Evolutionary conservation across 2,797 vertebrate genomes (phyloP).

Genomic region (Discoglossus pictus): DNA sequence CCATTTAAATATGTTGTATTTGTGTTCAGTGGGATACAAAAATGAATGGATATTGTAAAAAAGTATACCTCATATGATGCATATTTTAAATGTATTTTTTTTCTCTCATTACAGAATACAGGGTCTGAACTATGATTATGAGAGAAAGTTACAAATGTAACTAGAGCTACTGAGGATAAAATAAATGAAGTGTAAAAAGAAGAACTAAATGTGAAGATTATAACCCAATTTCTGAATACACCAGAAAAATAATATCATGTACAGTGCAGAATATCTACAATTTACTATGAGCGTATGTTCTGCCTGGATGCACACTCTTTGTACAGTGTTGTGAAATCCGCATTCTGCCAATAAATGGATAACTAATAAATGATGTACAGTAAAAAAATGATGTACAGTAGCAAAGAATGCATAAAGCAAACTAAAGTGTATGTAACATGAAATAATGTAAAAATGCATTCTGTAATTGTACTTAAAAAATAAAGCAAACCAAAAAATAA

Average conservation of each 20-base stretch:
- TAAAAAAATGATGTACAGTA: neutral
- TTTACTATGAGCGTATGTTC: neutral
- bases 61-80: too few species aligned
- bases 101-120: constrained; percentile 28
- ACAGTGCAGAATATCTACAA: neutral
- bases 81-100: too few species aligned
- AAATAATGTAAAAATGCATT: neutral
- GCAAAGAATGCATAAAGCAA: neutral
- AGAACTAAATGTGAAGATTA: too few species aligned
- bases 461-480: constrained; percentile 14
- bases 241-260: too few species aligned
- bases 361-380: neutral
- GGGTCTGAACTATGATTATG: constrained; percentile 16
- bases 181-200: too few species aligned
- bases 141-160: constrained; percentile 28
- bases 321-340: constrained; percentile 29
- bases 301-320: neutral
- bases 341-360: neutral
- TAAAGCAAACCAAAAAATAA: neutral
- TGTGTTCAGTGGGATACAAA: too few species aligned
- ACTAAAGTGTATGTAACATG: neutral
- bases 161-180: neutral
- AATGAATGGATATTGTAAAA: too few species aligned
- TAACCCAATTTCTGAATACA: too few species aligned
- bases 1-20: too few species aligned